These are phyloP conservation scores for Pomacea maculata DNA, from an alignment of 1,140 invertebrate species.

Conservation along the genomic window DNA sequence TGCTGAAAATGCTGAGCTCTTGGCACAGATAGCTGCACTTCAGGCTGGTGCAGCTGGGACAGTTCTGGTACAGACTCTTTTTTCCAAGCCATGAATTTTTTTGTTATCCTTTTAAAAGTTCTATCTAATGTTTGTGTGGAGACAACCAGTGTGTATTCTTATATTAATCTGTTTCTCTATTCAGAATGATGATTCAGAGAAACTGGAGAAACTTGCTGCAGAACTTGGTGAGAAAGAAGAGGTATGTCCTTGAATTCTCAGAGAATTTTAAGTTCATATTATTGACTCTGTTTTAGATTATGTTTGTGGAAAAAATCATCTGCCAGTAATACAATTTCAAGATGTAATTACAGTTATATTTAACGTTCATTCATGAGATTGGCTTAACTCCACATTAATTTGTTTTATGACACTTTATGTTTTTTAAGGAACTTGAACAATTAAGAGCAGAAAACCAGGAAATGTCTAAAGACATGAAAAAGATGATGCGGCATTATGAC, in stretches of 20 bases:
- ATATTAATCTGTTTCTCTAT: background rate
- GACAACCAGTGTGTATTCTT: no score
- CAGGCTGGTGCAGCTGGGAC: slow-evolving; percentile 32
- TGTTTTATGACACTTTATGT: background rate
- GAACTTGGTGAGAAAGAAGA: slow-evolving; percentile 23
- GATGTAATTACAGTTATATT: no score
- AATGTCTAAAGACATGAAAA: slow-evolving; percentile 50
- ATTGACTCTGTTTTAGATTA: no score
- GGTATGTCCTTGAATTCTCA: slow-evolving; percentile 6
- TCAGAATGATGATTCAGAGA: slow-evolving; percentile 23
- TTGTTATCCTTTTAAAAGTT: background rate
- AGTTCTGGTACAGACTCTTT: background rate
- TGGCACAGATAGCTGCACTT: slow-evolving; percentile 40
- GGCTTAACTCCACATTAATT: no score
- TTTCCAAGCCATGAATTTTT: background rate
- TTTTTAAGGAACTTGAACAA: slow-evolving; percentile 43
- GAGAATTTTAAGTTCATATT: no score
- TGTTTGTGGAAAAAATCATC: no score
- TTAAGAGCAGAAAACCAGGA: slow-evolving; percentile 48
- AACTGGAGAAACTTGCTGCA: slow-evolving; percentile 20
- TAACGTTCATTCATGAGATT: no score
- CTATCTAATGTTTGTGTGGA: background rate
- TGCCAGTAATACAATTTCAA: no score
- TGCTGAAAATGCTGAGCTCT: slow-evolving; percentile 41
- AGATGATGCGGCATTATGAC: slow-evolving; percentile 45